Percentiles rank a stretch among this genome's conserved stretches.
phyloP scores from a whole-genome alignment of 2,797 vertebrate species.

The Cynopterus sphinx region DNA sequence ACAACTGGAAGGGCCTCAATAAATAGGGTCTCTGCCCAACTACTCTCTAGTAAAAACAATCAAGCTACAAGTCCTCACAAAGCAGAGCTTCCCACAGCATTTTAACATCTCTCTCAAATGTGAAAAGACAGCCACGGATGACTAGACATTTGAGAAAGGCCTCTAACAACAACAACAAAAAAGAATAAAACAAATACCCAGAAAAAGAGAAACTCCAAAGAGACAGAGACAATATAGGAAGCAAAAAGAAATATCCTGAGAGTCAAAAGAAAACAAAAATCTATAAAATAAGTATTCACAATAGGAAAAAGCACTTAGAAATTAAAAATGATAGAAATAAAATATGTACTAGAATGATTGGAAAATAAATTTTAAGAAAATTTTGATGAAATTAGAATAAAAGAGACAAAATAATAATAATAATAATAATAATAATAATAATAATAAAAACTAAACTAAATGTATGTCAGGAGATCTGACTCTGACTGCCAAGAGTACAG shows the following conservation, averaged over 20 bases:
- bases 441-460: background rate
- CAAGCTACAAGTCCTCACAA: background rate
- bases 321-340: background rate
- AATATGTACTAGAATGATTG: background rate
- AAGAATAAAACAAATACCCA: conserved; percentile 9
- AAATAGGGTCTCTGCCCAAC: background rate
- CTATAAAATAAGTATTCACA: background rate
- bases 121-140: background rate
- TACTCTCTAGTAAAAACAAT: background rate
- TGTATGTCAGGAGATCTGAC: background rate
- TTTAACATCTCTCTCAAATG: background rate
- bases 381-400: background rate
- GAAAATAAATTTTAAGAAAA: conserved; percentile 3
- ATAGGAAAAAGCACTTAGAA: background rate
- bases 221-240: background rate
- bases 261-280: conserved; percentile 24
- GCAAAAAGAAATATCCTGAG: conserved; percentile 20
- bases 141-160: background rate
- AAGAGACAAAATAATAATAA: background rate
- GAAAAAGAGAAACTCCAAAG: background rate
- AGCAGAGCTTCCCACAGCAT: background rate
- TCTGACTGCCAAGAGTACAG: background rate
- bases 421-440: too few species aligned
- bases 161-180: background rate
- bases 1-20: background rate